Evolutionary conservation across 2,113 vertebrate genomes (phyloP).

Genomic region (Apteryx mantelli): DNA sequence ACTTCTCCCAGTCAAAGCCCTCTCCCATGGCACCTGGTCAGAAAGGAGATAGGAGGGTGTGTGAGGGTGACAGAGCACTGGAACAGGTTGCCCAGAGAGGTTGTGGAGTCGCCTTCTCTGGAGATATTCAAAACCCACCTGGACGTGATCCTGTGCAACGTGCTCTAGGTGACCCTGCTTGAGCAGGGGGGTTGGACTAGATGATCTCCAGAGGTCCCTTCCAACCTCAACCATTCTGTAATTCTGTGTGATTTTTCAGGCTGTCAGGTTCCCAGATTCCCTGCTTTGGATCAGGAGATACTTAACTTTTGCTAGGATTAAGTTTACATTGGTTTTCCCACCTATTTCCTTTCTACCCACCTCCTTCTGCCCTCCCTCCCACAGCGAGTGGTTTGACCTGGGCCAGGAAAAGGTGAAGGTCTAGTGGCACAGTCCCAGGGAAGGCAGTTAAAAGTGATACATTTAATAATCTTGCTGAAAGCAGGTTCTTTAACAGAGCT

Average conservation of each 20-base stretch:
- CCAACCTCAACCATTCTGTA: no score
- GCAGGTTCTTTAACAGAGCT: background rate
- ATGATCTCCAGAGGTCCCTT: no score
- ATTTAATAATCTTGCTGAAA: background rate
- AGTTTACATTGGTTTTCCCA: background rate
- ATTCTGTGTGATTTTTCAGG: background rate
- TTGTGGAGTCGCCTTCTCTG: no score
- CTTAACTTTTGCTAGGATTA: background rate
- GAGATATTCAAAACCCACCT: no score
- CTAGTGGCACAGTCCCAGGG: background rate
- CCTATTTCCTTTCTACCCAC: background rate
- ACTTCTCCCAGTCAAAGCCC: background rate
- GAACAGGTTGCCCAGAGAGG: no score
- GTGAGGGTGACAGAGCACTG: no score
- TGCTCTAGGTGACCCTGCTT: no score
- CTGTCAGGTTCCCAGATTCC: background rate
- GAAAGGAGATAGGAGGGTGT: background rate
- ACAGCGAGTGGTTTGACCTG: background rate
- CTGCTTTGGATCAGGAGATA: background rate
- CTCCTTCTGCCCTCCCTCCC: background rate
- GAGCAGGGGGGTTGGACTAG: no score
- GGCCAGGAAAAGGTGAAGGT: background rate
- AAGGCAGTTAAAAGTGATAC: rapidly evolving
- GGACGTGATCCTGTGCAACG: no score
- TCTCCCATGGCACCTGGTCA: background rate